phyloP scores from a whole-genome alignment of 2,797 vertebrate species.

The Onychomys leucogaster region DNA sequence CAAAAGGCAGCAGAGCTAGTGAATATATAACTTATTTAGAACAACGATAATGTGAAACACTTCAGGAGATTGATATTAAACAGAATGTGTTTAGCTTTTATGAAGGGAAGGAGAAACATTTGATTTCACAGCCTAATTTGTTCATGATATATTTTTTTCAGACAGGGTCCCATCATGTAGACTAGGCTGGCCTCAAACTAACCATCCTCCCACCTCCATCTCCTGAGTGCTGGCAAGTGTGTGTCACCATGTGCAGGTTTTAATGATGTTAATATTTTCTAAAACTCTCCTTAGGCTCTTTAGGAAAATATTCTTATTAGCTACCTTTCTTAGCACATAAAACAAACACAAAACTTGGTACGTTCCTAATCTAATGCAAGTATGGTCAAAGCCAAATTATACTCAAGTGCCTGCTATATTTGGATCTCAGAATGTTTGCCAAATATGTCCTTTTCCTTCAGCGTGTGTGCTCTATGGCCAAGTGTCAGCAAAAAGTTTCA shows the following conservation, averaged over 20 bases:
- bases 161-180: background rate
- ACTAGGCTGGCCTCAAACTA: background rate
- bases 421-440: constrained; percentile 55
- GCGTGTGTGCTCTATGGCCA: constrained; percentile 36
- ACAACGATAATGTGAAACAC: background rate
- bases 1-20: background rate
- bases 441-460: constrained; percentile 53
- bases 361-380: constrained; percentile 61
- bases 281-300: background rate
- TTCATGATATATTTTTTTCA: background rate
- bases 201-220: background rate
- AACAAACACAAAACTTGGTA: constrained; percentile 44
- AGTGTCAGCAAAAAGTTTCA: constrained; percentile 53
- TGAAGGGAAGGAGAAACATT: background rate
- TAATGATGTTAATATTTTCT: background rate
- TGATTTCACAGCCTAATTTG: background rate
- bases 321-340: constrained; percentile 20
- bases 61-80: background rate
- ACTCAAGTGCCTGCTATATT: constrained; percentile 71
- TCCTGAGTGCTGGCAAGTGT: background rate
- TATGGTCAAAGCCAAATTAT: constrained; percentile 53
- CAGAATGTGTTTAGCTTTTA: background rate
- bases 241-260: background rate
- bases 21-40: constrained; percentile 26
- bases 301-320: constrained; percentile 31